phyloP scores from a whole-genome alignment of 53 echinoderm and acorn worm genomes.

The Zoroaster sp. region DNA sequence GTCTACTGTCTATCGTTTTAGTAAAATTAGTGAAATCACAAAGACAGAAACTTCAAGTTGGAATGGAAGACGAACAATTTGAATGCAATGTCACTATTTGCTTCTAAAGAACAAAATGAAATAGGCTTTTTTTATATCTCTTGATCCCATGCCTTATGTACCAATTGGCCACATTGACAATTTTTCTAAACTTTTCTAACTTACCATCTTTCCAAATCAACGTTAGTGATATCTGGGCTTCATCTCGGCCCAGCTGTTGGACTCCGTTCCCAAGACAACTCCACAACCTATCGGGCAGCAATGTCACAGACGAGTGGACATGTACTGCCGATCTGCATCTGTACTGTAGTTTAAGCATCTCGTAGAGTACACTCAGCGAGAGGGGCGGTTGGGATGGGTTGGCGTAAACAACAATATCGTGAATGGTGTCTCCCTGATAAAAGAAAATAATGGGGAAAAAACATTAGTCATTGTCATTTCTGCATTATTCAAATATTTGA shows the following conservation, averaged over 20 bases:
- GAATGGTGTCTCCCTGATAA: slow-evolving; percentile 59
- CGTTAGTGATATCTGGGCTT: slow-evolving; percentile 80
- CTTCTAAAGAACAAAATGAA: too few species aligned
- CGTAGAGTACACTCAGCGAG: slow-evolving; percentile 74
- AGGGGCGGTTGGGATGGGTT: slow-evolving; percentile 82
- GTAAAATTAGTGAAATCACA: too few species aligned
- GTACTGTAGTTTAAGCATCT: slow-evolving; percentile 71
- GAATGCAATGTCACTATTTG: too few species aligned
- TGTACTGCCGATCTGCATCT: slow-evolving; percentile 73
- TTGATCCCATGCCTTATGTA: neutral
- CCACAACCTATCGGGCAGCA: slow-evolving; percentile 58
- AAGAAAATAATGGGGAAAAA: neutral
- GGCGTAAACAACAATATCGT: slow-evolving; percentile 91
- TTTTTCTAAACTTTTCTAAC: neutral
- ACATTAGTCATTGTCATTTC: too few species aligned
- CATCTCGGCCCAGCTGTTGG: slow-evolving; percentile 32
- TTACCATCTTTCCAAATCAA: slow-evolving; percentile 98
- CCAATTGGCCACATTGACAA: too few species aligned
- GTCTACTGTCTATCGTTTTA: too few species aligned
- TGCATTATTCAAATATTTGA: too few species aligned
- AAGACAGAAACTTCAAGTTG: too few species aligned
- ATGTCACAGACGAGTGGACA: slow-evolving; percentile 79
- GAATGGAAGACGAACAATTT: too few species aligned
- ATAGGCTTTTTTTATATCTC: neutral
- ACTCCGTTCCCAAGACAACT: slow-evolving; percentile 75